These are phyloP conservation scores for Cynodonichthys magdalenae DNA, from an alignment of 2,797 vertebrate species.

Conservation along the genomic window DNA sequence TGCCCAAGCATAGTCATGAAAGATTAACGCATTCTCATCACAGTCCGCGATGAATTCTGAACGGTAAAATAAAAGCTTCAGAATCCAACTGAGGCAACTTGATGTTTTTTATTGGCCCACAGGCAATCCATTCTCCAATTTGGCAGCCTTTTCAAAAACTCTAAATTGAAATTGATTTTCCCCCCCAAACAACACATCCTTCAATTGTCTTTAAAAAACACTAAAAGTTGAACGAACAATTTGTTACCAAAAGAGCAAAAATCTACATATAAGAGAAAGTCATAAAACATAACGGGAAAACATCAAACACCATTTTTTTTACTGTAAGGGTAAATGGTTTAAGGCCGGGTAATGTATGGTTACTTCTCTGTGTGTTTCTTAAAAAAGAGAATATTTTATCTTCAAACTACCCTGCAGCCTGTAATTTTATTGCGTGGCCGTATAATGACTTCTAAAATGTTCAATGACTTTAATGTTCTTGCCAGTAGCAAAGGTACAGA, in stretches of 20 bases:
- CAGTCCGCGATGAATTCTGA: constrained; percentile 3
- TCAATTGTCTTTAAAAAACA: constrained; percentile 29
- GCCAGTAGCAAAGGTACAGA: background rate
- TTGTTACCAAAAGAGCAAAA: background rate
- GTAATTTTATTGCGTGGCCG: background rate
- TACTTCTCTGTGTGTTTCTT: constrained; percentile 10
- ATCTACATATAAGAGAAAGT: constrained; percentile 6
- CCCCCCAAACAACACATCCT: constrained; percentile 19
- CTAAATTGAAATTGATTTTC: constrained; percentile 49
- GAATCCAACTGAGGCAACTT: constrained; percentile 5
- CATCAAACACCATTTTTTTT: constrained; percentile 1
- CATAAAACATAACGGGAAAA: constrained; percentile 7
- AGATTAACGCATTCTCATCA: constrained; percentile 14
- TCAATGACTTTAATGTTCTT: background rate
- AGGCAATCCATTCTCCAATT: constrained; percentile 15
- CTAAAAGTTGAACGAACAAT: constrained; percentile 21
- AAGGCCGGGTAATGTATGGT: background rate
- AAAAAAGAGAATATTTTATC: background rate
- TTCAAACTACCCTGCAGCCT: background rate
- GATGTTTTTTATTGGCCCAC: constrained; percentile 36
- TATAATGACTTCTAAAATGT: constrained; percentile 5
- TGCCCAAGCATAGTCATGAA: background rate
- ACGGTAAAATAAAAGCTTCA: constrained; percentile 20
- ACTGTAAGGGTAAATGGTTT: constrained; percentile 2
- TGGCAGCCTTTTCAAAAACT: constrained; percentile 36